phyloP scores from a whole-genome alignment of 2,888 invertebrate species.

The Epistrophe grossulariae region DNA sequence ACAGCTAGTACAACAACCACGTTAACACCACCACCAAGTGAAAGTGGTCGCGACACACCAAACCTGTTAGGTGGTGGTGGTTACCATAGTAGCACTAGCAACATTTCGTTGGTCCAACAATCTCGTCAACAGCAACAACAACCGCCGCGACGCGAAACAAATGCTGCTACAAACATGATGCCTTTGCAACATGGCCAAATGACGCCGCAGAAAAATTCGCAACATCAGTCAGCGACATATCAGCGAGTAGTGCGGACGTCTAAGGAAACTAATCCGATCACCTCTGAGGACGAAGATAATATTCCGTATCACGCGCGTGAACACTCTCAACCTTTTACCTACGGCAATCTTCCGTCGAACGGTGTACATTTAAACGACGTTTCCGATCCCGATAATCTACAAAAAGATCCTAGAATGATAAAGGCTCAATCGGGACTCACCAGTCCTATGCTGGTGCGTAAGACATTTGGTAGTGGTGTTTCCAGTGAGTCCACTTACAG shows the following conservation, averaged over 20 bases:
- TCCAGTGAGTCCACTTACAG: conserved; percentile 79
- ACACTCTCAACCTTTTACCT: conserved; percentile 94
- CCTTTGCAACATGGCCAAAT: conserved; percentile 64
- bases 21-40: conserved; percentile 78
- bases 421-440: conserved; percentile 90
- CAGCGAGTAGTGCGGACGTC: conserved; percentile 84
- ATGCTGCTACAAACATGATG: conserved; percentile 48
- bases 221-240: conserved; percentile 83
- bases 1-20: conserved; percentile 79
- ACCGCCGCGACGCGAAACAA: conserved; percentile 48
- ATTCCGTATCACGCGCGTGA: conserved; percentile 96
- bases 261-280: conserved; percentile 77
- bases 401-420: conserved; percentile 85
- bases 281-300: conserved; percentile 84
- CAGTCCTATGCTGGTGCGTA: conserved; percentile 93
- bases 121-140: conserved; percentile 64
- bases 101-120: conserved; percentile 73
- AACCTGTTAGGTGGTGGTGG: conserved; percentile 74
- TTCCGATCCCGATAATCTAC: conserved; percentile 81
- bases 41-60: conserved; percentile 78
- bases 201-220: conserved; percentile 60
- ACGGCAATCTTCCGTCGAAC: conserved; percentile 87
- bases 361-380: conserved; percentile 78
- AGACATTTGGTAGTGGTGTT: conserved; percentile 85
- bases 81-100: conserved; percentile 71